Evolutionary conservation across 2,113 vertebrate genomes (phyloP), one percentile per base, ranked within the genome.

Genomic region (Antechinus stuartii): DNA sequence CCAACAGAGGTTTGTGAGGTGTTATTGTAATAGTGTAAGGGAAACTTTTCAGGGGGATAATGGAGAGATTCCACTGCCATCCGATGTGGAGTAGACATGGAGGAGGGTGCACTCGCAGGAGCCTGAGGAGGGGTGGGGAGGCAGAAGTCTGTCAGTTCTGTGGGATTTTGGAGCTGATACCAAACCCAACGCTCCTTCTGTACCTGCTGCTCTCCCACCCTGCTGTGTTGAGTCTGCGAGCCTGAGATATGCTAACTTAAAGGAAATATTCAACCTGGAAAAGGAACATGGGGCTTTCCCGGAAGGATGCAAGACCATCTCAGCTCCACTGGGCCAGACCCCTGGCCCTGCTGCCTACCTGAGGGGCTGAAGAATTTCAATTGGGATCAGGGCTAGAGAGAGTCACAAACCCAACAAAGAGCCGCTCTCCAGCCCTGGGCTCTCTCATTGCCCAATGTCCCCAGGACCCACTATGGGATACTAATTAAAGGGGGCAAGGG

Each of bases 321-420:
- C 93, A 93, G 95, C 95, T 95, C 95, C 96, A 95, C 97, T 94
- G 93, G 91, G 95, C 96, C 97, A 54, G 94, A 95, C 93, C 91
- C 92, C 93, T 97, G 90, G 96, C 97, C 94, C 96, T 97, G 96
- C 96, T 96, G 95, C 97, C 22, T 98, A 97, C 98, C 97, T 98
- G 98, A 98, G 98, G 97, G 97, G 97, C 96, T 98, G 98, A 98
- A 98, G 97, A n/a, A 97, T 97, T 97, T 96, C 90, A 96, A 97
- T 76, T 94, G 91, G 96, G 94, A 91, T 68, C 94, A 96, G 93
- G 94, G 91, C 49, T 22, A 96, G 89, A 90, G 91, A 93, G 95
- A 97, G 96, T 97, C 97, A 98, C 96, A 97, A 94, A 96, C 96
- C 93, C 96, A 91, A 94, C 91, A 96, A 93, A 97, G 96, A 96